These are phyloP conservation scores for Xestia xanthographa DNA, from an alignment of 2,888 invertebrate genomes.

Conservation along the genomic window DNA sequence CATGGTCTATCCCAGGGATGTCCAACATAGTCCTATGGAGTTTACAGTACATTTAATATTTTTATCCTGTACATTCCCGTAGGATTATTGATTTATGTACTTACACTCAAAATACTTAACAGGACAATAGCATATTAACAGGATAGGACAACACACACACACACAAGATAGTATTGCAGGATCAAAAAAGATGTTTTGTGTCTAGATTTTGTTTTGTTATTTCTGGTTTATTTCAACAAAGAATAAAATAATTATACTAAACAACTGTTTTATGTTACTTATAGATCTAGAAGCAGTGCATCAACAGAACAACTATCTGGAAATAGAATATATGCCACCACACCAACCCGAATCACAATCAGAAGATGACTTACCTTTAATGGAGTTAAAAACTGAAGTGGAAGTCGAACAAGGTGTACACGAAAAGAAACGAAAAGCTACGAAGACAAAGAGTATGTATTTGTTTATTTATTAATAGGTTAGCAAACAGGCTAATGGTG, in stretches of 20 bases:
- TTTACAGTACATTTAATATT: too few relatives aligned
- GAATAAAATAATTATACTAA: background rate
- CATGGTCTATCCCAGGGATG: too few relatives aligned
- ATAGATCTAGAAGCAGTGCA: background rate
- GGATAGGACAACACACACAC: too few relatives aligned
- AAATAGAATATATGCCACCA: background rate
- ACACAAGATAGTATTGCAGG: too few relatives aligned
- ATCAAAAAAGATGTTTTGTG: too few relatives aligned
- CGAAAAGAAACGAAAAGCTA: background rate
- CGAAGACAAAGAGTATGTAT: background rate
- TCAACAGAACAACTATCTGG: background rate
- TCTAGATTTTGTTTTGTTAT: too few relatives aligned
- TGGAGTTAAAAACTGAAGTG: background rate
- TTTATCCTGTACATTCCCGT: too few relatives aligned
- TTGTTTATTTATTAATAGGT: background rate
- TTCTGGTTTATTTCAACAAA: too few relatives aligned
- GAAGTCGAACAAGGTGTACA: background rate
- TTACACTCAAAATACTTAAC: too few relatives aligned
- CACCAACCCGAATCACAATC: background rate
- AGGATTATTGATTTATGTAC: too few relatives aligned
- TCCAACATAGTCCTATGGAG: too few relatives aligned
- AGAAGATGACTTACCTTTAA: background rate
- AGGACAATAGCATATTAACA: too few relatives aligned
- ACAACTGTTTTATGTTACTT: background rate
- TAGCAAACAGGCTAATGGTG: background rate